A percentile compares a stretch with the other conserved stretches of the same genome.
Conservation (phyloP, 2,888 invertebrate species). For the Sesia apiformis region DNA sequence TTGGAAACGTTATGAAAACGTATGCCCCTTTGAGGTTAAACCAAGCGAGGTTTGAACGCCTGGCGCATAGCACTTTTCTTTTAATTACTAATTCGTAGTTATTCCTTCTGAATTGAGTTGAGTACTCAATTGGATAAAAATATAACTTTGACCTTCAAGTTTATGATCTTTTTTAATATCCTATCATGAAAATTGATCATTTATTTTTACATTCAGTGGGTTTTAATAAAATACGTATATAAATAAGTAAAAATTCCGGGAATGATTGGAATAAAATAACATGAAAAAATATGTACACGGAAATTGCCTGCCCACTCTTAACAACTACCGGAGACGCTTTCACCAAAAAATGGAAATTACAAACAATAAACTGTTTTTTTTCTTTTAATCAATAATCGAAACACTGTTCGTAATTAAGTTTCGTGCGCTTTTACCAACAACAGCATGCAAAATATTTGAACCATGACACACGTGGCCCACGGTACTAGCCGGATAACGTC, state of each 20-base stretch:
- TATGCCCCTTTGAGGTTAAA: conserved; percentile 49
- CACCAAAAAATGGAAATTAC: not conserved
- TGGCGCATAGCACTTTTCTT: conserved; percentile 18
- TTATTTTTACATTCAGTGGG: too few relatives aligned
- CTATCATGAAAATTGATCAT: too few relatives aligned
- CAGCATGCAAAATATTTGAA: conserved; percentile 30
- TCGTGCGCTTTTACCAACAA: conserved; percentile 28
- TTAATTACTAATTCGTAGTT: conserved; percentile 15
- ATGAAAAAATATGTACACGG: too few relatives aligned
- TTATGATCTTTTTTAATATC: too few relatives aligned
- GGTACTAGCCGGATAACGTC: conserved; percentile 7
- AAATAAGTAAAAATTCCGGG: too few relatives aligned
- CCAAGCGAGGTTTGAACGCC: conserved; percentile 22
- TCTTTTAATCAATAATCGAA: not conserved
- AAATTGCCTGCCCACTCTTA: too few relatives aligned
- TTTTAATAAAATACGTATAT: too few relatives aligned
- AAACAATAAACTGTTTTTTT: not conserved
- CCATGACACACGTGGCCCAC: conserved; percentile 40
- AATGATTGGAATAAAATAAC: too few relatives aligned
- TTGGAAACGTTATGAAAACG: conserved; percentile 47
- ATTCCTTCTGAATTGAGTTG: too few relatives aligned
- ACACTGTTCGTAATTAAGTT: not conserved
- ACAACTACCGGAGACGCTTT: not conserved
- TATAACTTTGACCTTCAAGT: too few relatives aligned
- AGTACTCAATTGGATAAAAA: too few relatives aligned